phyloP scores from a whole-genome alignment of 2,888 invertebrate genomes.

The Leptogaster cylindrica region DNA sequence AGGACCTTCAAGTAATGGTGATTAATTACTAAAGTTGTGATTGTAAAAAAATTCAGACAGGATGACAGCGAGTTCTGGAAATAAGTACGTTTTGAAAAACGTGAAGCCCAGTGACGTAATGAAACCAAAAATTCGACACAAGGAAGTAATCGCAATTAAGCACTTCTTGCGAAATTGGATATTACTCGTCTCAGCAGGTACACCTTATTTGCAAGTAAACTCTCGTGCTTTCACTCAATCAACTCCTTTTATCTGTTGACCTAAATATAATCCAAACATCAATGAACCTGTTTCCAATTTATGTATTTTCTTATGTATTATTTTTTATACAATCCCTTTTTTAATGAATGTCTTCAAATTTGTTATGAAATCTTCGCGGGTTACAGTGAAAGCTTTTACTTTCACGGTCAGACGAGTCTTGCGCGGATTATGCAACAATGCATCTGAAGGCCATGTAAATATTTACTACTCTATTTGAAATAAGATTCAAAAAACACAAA shows the following conservation, averaged over 20 bases:
- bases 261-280: background rate
- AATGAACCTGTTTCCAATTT: background rate
- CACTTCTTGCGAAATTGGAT: background rate
- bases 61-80: too few species aligned
- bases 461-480: too few species aligned
- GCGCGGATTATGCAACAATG: constrained; percentile 19
- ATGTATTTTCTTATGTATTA: constrained; percentile 3
- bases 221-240: too few species aligned
- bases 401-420: constrained; percentile 29
- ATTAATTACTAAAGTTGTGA: too few species aligned
- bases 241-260: background rate
- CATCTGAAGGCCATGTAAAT: constrained; percentile 15
- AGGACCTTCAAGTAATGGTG: too few species aligned
- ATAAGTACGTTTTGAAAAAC: too few species aligned
- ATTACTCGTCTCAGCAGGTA: background rate
- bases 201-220: too few species aligned
- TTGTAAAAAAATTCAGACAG: too few species aligned
- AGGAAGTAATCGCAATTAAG: background rate
- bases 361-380: constrained; percentile 6
- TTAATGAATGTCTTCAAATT: constrained; percentile 8
- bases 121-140: too few species aligned
- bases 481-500: too few species aligned
- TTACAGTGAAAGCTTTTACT: constrained; percentile 37
- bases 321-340: constrained; percentile 1
- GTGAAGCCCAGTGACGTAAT: too few species aligned